These are phyloP conservation scores for Pteruthius melanotis DNA, from an alignment of 2,113 vertebrate species.

Conservation along the genomic window DNA sequence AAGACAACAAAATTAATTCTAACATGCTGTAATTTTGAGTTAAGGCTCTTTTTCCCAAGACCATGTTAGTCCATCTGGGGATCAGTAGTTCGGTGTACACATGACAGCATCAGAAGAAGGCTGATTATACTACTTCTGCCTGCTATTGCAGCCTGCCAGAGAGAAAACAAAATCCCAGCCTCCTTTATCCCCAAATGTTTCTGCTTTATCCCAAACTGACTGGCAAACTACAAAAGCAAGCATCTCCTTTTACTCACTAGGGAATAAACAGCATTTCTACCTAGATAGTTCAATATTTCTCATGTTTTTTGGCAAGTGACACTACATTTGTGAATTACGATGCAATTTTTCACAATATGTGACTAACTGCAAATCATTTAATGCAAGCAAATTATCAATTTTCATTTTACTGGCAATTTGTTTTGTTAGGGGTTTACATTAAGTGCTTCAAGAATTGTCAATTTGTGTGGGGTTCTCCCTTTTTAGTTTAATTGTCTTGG, in stretches of 20 bases:
- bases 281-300: neutral
- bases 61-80: neutral
- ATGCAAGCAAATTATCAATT: slow-evolving; percentile 14
- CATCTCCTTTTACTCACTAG: neutral
- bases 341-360: neutral
- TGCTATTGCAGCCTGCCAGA: neutral
- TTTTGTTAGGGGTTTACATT: slow-evolving; percentile 2
- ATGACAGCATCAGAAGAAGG: neutral
- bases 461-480: neutral
- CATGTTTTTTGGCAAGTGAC: neutral
- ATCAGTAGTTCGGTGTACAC: neutral
- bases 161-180: neutral
- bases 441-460: slow-evolving; percentile 8
- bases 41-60: neutral
- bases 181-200: neutral
- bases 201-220: neutral
- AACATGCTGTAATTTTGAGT: neutral
- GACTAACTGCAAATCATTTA: neutral
- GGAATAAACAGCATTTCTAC: neutral
- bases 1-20: neutral
- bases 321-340: neutral
- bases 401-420: slow-evolving; percentile 10
- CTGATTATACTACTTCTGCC: neutral
- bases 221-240: neutral
- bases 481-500: slow-evolving; percentile 10